Conservation (phyloP, 53 echinoderm and acorn worm genomes). For the Mesocentrotus franciscanus region DNA sequence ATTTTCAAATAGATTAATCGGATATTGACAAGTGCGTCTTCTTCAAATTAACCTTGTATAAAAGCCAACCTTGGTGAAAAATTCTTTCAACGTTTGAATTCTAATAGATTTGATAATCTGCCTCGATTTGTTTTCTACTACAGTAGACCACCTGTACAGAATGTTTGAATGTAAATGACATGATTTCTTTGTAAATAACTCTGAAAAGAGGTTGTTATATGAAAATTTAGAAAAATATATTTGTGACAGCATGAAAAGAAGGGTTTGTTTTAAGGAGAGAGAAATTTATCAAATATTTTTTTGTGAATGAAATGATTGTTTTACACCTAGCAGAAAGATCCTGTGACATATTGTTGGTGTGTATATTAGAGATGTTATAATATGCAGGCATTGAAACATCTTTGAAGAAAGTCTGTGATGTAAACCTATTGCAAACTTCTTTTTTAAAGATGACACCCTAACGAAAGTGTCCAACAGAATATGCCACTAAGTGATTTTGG, state of each 20-base stretch:
- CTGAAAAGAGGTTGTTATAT: neutral
- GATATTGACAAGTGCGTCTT: neutral
- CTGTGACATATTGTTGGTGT: neutral
- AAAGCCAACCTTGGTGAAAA: neutral
- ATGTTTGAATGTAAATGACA: neutral
- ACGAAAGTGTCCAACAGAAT: neutral
- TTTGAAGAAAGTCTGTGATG: neutral
- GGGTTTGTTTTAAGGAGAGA: neutral
- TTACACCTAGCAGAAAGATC: neutral
- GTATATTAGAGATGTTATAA: neutral
- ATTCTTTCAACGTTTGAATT: neutral
- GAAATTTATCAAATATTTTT: neutral
- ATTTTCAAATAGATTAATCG: neutral
- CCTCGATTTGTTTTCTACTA: neutral
- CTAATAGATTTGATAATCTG: neutral
- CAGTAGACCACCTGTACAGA: neutral
- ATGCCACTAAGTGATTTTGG: neutral
- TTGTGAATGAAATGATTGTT: neutral
- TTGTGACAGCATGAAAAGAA: neutral
- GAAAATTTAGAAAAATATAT: neutral
- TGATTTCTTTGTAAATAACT: neutral
- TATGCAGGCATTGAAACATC: constrained; percentile 13
- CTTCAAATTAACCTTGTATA: neutral
- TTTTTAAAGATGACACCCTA: neutral
- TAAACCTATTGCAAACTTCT: neutral